These are phyloP conservation scores for Coreoperca whiteheadi DNA, from an alignment of 2,113 vertebrate species.

Conservation along the genomic window DNA sequence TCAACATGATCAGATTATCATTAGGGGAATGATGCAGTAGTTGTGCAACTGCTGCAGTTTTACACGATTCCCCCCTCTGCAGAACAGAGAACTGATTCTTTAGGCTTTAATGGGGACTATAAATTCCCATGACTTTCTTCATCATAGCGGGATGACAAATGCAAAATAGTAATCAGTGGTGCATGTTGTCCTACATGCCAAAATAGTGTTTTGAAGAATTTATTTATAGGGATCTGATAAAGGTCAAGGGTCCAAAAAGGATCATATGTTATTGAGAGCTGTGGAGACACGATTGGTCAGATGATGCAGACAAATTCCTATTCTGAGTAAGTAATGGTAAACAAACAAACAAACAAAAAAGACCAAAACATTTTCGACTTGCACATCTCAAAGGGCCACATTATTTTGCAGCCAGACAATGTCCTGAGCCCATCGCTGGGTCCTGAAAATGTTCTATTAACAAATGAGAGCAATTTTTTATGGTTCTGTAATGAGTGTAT, in stretches of 20 bases:
- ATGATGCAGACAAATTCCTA: constrained; percentile 41
- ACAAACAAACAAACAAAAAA: constrained; percentile 20
- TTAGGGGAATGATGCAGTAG: constrained; percentile 58
- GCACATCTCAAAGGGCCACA: constrained; percentile 59
- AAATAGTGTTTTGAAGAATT: constrained; percentile 25
- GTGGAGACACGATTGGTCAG: constrained; percentile 40
- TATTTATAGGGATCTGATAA: constrained; percentile 20
- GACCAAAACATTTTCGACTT: constrained; percentile 44
- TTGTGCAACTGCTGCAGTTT: constrained; percentile 50
- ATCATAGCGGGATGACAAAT: constrained; percentile 32
- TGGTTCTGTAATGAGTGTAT: constrained; percentile 76
- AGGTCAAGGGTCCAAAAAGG: constrained; percentile 42
- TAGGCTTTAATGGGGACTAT: constrained; percentile 30
- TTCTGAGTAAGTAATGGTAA: constrained; percentile 35
- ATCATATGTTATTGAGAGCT: constrained; percentile 40
- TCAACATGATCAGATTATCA: constrained; percentile 64
- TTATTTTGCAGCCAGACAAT: constrained; percentile 66
- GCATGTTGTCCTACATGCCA: constrained; percentile 15
- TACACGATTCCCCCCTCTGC: background rate
- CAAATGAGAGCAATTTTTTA: constrained; percentile 76
- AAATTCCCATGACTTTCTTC: constrained; percentile 41
- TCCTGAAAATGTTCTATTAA: constrained; percentile 74
- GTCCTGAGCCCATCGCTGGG: constrained; percentile 52
- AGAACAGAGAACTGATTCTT: constrained; percentile 34
- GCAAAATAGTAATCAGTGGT: constrained; percentile 22